Evolutionary conservation across 1,140 invertebrate genomes (phyloP), one percentile per base, ranked within the genome.

Genomic region (Plectrocnemia conspersa): DNA sequence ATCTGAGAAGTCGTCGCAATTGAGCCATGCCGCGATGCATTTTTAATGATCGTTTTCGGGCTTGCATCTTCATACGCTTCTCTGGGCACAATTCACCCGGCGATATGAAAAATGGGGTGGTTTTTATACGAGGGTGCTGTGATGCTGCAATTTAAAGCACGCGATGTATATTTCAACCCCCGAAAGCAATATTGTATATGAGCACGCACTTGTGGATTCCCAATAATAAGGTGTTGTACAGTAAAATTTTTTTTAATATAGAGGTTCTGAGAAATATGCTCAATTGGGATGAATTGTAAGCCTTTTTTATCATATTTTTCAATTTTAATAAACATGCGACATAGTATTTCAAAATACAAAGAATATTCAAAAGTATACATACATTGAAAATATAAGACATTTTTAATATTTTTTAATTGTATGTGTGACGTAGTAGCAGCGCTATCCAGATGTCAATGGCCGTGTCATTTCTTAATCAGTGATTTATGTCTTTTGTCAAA

Each of bases 121-220:
- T 41, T 7, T 22, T 27, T n/a, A n/a, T n/a, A n/a, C n/a, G n/a
- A n/a, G n/a, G n/a, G 38, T 40, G 36, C 25, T 32, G 49, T 19
- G 40, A 36, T 49, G 47, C 19, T 57, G 55, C 55, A 57, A 57
- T 57, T 57, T 52, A 52, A 50, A 52, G 55, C 55, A 52, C 55
- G 41, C 48, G 47, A 57, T 50, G 47, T 19, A 56, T 52, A 52
- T 57, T 56, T n/a, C 27, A 49, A 47, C 42, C 54, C n/a, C n/a
- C n/a, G n/a, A n/a, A n/a, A n/a, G n/a, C n/a, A n/a, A n/a, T 24
- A 38, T 18, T 50, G 23, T 32, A 38, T 38, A 32, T 23, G 38
- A 21, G 36, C 47, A 50, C 47, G 47, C 47, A 50, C 47, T 50
- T 50, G 47, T 50, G 47, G 40, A 56, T 32, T 25, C 47, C 36